Evolutionary conservation across 2,888 invertebrate genomes (phyloP).

Genomic region (Nematopogon swammerdamellus): DNA sequence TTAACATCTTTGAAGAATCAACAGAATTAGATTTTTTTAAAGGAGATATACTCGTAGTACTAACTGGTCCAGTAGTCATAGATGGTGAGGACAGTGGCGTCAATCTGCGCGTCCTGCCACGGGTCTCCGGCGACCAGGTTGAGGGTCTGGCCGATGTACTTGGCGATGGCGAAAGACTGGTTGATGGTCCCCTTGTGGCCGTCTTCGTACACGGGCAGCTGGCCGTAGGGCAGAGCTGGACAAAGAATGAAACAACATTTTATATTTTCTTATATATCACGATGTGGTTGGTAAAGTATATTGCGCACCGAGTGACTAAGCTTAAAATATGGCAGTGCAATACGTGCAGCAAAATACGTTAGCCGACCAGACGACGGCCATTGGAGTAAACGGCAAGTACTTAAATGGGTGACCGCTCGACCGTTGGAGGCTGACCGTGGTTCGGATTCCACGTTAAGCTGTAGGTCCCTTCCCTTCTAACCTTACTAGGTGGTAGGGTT

Average conservation of each 20-base stretch:
- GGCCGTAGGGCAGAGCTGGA: slow-evolving; percentile 30
- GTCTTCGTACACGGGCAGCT: slow-evolving; percentile 35
- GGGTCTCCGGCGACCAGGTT: neutral
- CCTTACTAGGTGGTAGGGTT: too few species aligned
- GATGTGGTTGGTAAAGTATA: too few species aligned
- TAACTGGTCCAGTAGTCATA: slow-evolving; percentile 47
- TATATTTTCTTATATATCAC: neutral
- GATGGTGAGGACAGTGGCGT: slow-evolving; percentile 37
- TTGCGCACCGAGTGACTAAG: too few species aligned
- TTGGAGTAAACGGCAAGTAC: neutral
- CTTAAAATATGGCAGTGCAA: too few species aligned
- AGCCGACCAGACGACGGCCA: too few species aligned
- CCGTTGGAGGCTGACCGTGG: too few species aligned
- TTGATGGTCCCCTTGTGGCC: slow-evolving; percentile 20
- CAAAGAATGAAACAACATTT: too few species aligned
- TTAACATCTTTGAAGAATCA: too few species aligned
- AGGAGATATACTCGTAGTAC: slow-evolving; percentile 14
- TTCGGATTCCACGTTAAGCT: too few species aligned
- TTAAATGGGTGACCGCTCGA: too few species aligned
- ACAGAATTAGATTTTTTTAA: neutral
- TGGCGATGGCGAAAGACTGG: slow-evolving; percentile 21
- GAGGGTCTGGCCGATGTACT: neutral
- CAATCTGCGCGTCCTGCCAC: slow-evolving; percentile 43
- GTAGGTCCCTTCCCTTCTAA: too few species aligned
- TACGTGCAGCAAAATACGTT: too few species aligned